A percentile compares a stretch with the other conserved stretches of the same genome.
These are phyloP conservation scores for Drosophila mettleri DNA, from an alignment of 2,888 invertebrate genomes.

Conservation along the genomic window DNA sequence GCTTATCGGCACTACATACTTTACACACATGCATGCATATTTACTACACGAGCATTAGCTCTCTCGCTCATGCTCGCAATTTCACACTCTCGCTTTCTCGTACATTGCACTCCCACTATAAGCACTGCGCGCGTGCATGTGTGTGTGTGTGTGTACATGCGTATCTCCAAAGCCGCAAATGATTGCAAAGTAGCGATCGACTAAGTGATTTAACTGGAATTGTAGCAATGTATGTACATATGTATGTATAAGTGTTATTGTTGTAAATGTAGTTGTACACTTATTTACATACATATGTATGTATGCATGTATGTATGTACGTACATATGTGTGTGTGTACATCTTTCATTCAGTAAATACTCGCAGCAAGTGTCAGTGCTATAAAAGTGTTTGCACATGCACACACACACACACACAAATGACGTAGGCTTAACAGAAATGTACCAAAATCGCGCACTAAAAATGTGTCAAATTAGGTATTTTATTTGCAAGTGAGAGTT, in stretches of 20 bases:
- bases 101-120: slow-evolving; percentile 16
- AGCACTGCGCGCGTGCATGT: background rate
- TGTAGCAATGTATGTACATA: background rate
- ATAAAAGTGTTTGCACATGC: background rate
- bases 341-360: slow-evolving; percentile 1
- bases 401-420: background rate
- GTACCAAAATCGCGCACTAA: too few relatives aligned
- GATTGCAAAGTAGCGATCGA: background rate
- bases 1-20: slow-evolving; percentile 18
- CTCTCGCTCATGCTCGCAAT: slow-evolving; percentile 1
- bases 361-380: background rate
- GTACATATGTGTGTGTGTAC: background rate
- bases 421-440: background rate
- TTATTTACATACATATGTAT: background rate
- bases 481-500: too few relatives aligned
- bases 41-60: background rate
- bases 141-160: too few relatives aligned
- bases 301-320: background rate
- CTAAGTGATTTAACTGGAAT: slow-evolving; percentile 2
- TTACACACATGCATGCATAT: too few relatives aligned
- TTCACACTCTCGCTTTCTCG: slow-evolving; percentile 1
- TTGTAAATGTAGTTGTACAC: too few relatives aligned
- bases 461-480: too few relatives aligned
- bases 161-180: background rate
- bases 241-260: too few relatives aligned